Evolutionary conservation across 2,888 invertebrate species (phyloP), one percentile per base, ranked within the genome.

Genomic region (Romanomermis culicivorax): DNA sequence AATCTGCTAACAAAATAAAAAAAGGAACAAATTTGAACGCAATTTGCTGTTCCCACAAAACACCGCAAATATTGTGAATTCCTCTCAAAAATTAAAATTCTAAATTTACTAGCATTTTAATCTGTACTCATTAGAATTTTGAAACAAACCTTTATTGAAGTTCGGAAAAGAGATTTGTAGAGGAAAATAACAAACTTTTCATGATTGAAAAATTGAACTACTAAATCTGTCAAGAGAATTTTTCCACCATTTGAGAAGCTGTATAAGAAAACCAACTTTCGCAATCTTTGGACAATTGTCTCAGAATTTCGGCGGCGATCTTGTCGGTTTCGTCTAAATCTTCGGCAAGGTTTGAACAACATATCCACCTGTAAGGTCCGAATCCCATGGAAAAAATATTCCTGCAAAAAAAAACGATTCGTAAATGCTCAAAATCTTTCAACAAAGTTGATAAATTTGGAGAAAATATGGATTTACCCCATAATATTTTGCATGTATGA

Each of bases 381-480:
- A 79, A 79, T n/a, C 78, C 78, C 53, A 78, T 67, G 0, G 77
- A 77, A 67, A 78, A 78, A 43, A 78, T 77, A 61, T 78, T 77
- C 1, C 74, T 74, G 61, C 17, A 61, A 60, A 55, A 43, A 29
- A 29, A 14, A 24, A 48, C 7, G 48, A n/a, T n/a, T 11, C 11
- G n/a, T 24, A 7, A 48, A 24, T 48, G 26, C 23, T 24, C 48
- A 11, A 48, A 48, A 48, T 25, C 48, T 25, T 48, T 24, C 14
- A 24, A 14, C 7, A 23, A 11, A 11, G 7, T 23, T 7, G 48
- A 14, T n/a, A 23, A 48, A 48, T 11, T 11, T 23, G 26, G 23
- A 48, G n/a, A 11, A 26, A 51, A 30, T 17, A 51, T 27, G 51
- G 4, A 51, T 61, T 58, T 58, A 74, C 73, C 78, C 78, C 77